Evolutionary conservation across 1,140 invertebrate species (phyloP), one percentile per base, ranked within the genome.

Genomic region (Bombus confusus): DNA sequence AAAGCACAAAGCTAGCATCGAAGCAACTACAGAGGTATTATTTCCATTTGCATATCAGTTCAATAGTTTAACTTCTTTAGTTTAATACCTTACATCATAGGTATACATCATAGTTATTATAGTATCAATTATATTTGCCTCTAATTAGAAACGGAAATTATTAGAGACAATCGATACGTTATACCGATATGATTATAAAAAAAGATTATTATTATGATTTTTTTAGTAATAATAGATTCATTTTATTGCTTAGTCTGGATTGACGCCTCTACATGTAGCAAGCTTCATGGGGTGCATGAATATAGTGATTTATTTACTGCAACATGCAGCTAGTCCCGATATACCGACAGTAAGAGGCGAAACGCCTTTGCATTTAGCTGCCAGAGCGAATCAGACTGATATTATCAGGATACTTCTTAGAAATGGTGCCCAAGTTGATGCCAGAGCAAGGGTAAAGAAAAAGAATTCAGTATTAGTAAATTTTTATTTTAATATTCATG

Each of bases 231-330:
- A 66, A 73, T 52, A 66, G 72, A 39, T 75, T 90, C 87, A 41
- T 87, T 87, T 79, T 92, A 93, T 85, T 68, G 90, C 91, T 52
- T 93, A 97, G 97, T 98, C 98, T 93, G 99, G 99, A 34, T 95
- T 99, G 87, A 99, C 99, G 18, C 99, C 99, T 28, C 96, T 99
- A 47, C 99, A 99, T 95, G 99, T 99, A 72, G 99, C 99, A 1
- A 98, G 98, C 91, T 99, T 99, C 95, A 99, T 99, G 99, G 99
- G 99, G 43, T 99, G 99, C 95, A 99, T 99, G 98, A 99, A 99
- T 95, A 99, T 99, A 91, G 99, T 99, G 39, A 98, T 99, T 90
- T 99, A 98, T 95, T 96, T 99, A 91, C 96, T 99, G 71, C 98
- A 99, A 95, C 98, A 99, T 91, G 98, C 98, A 90, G 99, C 99